phyloP scores from a whole-genome alignment of 2,888 invertebrate species.

The Galerucella nymphaeae region DNA sequence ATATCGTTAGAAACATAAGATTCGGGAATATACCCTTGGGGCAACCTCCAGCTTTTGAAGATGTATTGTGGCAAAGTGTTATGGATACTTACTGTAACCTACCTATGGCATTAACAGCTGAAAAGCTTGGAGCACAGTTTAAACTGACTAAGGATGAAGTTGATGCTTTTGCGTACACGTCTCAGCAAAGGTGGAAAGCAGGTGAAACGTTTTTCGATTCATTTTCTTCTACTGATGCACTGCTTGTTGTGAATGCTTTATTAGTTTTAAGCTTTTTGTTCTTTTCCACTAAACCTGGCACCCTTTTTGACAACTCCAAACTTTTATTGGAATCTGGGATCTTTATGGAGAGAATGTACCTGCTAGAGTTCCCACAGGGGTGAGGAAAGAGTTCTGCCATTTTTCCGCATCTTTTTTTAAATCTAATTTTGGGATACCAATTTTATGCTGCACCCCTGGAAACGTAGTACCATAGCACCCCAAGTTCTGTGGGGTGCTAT shows the following conservation, averaged over 20 bases:
- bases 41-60: constrained; percentile 81
- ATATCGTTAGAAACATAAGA: constrained; percentile 83
- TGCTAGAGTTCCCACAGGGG: too few relatives aligned
- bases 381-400: too few relatives aligned
- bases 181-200: constrained; percentile 89
- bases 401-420: too few relatives aligned
- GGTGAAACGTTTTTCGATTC: constrained; percentile 65
- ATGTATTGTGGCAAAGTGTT: constrained; percentile 89
- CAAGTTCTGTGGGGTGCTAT: too few relatives aligned
- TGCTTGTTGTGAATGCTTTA: neutral
- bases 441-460: too few relatives aligned
- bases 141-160: constrained; percentile 84
- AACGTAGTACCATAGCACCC: too few relatives aligned
- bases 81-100: constrained; percentile 89
- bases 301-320: too few relatives aligned
- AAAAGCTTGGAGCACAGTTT: constrained; percentile 89
- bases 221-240: neutral
- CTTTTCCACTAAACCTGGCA: too few relatives aligned
- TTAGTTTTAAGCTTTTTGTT: neutral
- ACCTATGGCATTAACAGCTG: constrained; percentile 97
- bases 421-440: too few relatives aligned
- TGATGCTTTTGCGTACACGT: constrained; percentile 85
- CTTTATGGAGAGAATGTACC: too few relatives aligned
- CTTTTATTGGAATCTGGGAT: too few relatives aligned
- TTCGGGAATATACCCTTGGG: constrained; percentile 94